Evolutionary conservation across 2,797 vertebrate genomes (phyloP).

Genomic region (Heterohyrax brucei): DNA sequence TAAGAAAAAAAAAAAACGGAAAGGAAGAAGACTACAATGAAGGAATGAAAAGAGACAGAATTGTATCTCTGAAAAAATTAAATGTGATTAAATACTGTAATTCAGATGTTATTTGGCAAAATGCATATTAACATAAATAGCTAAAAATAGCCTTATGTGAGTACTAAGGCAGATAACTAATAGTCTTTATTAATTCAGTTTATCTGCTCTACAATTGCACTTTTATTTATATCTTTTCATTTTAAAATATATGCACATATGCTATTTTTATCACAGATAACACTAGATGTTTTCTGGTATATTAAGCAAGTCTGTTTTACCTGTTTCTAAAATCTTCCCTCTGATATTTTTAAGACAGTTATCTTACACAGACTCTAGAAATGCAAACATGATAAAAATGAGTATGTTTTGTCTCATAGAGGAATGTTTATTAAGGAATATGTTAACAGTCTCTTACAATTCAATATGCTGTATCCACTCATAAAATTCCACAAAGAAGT

Average conservation of each 20-base stretch:
- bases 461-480: conserved; percentile 56
- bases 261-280: conserved; percentile 81
- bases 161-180: conserved; percentile 47
- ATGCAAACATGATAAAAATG: conserved; percentile 65
- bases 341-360: conserved; percentile 74
- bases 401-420: conserved; percentile 52
- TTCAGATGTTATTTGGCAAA: conserved; percentile 50
- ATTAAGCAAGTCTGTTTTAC: conserved; percentile 75
- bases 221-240: conserved; percentile 83
- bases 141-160: conserved; percentile 61
- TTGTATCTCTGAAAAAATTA: conserved; percentile 15
- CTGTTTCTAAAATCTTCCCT: conserved; percentile 79
- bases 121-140: conserved; percentile 10
- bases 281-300: conserved; percentile 75
- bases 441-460: conserved; percentile 47
- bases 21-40: not conserved
- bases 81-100: conserved; percentile 34
- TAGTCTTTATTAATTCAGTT: conserved; percentile 66
- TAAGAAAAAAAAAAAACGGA: not conserved
- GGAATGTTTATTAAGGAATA: conserved; percentile 64
- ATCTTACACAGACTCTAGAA: conserved; percentile 63
- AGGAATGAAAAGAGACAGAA: not conserved
- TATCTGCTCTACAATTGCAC: conserved; percentile 65
- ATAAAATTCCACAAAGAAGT: conserved; percentile 68
- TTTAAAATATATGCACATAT: conserved; percentile 73